Conservation (phyloP, 2,113 vertebrate species). For the Actenoides lindsayi region DNA sequence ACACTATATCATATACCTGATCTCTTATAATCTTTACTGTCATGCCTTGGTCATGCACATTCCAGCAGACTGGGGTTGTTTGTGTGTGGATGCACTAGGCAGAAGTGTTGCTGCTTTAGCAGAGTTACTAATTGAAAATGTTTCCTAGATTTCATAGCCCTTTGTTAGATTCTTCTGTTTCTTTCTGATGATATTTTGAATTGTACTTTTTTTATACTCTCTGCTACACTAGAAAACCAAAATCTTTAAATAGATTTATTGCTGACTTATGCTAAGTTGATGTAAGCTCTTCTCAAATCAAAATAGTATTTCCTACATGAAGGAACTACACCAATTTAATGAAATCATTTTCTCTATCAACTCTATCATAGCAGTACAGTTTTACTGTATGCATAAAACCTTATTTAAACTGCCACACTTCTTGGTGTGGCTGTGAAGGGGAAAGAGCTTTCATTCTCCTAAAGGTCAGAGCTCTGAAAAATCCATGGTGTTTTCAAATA, state of each 20-base stretch:
- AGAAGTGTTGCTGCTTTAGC: not conserved
- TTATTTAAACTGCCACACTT: not conserved
- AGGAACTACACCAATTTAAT: not conserved
- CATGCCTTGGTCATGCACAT: fast-evolving
- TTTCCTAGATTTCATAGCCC: not conserved
- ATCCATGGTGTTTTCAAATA: not conserved
- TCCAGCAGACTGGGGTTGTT: not conserved
- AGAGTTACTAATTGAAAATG: not conserved
- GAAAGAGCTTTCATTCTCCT: not conserved
- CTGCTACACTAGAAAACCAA: not conserved
- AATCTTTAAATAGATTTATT: not conserved
- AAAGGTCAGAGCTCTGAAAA: not conserved
- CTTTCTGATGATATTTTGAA: not conserved
- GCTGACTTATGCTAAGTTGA: not conserved
- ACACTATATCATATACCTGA: not conserved
- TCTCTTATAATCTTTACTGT: not conserved
- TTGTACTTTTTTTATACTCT: not conserved
- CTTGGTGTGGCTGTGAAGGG: not conserved
- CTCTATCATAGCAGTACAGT: not conserved
- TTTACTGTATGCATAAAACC: not conserved
- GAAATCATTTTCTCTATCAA: not conserved
- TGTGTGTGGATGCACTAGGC: fast-evolving
- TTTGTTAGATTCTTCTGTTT: not conserved
- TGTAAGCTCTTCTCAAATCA: not conserved
- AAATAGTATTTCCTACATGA: not conserved